A percentile compares a stretch with the other conserved stretches of the same genome.
These are phyloP conservation scores for Trichoplusia ni DNA, from an alignment of 1,140 invertebrate genomes.

Conservation along the genomic window DNA sequence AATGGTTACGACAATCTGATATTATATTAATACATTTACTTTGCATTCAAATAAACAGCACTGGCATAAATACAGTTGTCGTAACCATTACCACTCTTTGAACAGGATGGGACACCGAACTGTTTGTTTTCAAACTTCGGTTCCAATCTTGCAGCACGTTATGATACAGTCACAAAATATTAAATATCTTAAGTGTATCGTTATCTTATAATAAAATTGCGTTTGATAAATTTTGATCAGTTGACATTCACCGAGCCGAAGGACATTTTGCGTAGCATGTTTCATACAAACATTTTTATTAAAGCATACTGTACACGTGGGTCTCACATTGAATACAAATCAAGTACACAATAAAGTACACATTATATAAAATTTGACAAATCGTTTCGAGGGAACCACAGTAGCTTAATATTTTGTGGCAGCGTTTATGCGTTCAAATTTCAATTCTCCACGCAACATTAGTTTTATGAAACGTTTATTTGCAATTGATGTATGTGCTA, in stretches of 20 bases:
- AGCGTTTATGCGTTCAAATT: constrained; percentile 55
- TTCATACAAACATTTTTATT: constrained; percentile 15
- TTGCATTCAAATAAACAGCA: not conserved
- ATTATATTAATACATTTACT: constrained; percentile 2
- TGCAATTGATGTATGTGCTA: not conserved
- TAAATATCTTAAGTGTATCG: constrained; percentile 24
- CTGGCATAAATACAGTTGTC: constrained; percentile 40
- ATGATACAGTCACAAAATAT: constrained; percentile 57
- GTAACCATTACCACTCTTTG: constrained; percentile 55
- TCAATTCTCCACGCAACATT: constrained; percentile 42
- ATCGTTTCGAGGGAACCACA: not conserved
- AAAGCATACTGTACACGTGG: constrained; percentile 17
- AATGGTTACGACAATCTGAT: constrained; percentile 63
- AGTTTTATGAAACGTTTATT: not conserved
- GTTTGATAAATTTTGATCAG: not conserved
- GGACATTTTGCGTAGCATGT: constrained; percentile 20
- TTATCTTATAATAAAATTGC: constrained; percentile 22
- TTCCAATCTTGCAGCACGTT: constrained; percentile 58
- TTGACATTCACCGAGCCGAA: constrained; percentile 1
- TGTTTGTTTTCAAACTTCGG: constrained; percentile 34
- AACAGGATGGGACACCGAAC: constrained; percentile 53
- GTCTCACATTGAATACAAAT: not conserved
- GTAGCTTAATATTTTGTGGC: constrained; percentile 59
- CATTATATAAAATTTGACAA: not conserved
- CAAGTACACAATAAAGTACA: constrained; percentile 10